Percentiles rank a stretch among this genome's conserved stretches.
Evolutionary conservation across 2,888 invertebrate genomes (phyloP).

Genomic region (Clostera curtula): DNA sequence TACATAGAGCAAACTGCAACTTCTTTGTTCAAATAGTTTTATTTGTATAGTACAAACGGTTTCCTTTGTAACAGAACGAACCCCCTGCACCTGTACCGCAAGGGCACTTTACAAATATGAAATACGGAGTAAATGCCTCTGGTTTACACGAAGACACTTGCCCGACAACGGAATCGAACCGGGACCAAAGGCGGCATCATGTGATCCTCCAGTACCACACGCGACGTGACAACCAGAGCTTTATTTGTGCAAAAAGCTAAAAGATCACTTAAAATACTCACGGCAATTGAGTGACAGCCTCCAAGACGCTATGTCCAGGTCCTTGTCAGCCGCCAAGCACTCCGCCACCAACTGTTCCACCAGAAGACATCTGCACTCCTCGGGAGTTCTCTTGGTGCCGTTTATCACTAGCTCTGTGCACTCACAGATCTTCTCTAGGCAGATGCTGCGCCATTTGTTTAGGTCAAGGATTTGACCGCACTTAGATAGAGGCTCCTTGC

Average conservation of each 20-base stretch:
- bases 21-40: too few relatives aligned
- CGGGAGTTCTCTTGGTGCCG: slow-evolving; percentile 42
- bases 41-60: too few relatives aligned
- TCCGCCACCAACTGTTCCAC: slow-evolving; percentile 83
- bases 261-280: slow-evolving; percentile 43
- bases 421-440: slow-evolving; percentile 84
- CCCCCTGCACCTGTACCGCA: too few relatives aligned
- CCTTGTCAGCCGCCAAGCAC: slow-evolving; percentile 79
- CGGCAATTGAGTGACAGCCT: slow-evolving; percentile 81
- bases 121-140: too few relatives aligned
- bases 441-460: slow-evolving; percentile 81
- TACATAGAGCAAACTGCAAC: too few relatives aligned
- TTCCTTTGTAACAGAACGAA: too few relatives aligned
- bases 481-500: slow-evolving; percentile 77
- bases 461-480: slow-evolving; percentile 79
- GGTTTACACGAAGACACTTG: too few relatives aligned
- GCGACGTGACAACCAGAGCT: background rate
- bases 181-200: too few relatives aligned
- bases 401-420: slow-evolving; percentile 77
- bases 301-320: slow-evolving; percentile 81
- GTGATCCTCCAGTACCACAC: too few relatives aligned
- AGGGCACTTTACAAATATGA: too few relatives aligned
- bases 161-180: too few relatives aligned
- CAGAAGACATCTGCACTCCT: slow-evolving; percentile 80
- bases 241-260: background rate